Evolutionary conservation across 1,140 invertebrate species (phyloP), one percentile per base, ranked within the genome.

Genomic region (Scaptomyza graminum): DNA sequence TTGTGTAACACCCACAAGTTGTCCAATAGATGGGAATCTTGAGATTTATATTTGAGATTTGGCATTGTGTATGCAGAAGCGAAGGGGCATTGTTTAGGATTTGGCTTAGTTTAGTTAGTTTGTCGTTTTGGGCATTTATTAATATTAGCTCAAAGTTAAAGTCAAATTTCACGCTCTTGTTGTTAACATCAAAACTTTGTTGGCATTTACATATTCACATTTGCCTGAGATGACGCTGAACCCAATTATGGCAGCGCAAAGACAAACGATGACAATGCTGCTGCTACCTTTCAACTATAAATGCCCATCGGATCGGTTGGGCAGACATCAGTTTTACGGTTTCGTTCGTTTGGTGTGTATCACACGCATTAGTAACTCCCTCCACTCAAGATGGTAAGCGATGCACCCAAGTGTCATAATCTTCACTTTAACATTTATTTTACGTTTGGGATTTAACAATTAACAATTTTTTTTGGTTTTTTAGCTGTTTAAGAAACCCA

Each of bases 381-480:
- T 61, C 57, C 61, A 66, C 83, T 72, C 70, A 88, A 79, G 67
- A 87, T 87, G 82, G 82, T 87, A 88, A 88, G 74, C 67, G 55
- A 60, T 57, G 55, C 63, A 25, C 49, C 68, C 47, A 68, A 54
- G 28, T 47, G 59, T n/a, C 50, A 52, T 12, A 39, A 43, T 16
- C 22, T 12, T 28, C 15, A 25, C 34, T 44, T 43, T 41, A 41
- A 25, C 28, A 28, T 55, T 52, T 41, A 44, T 9, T 34, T 34
- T n/a, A n/a, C 37, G 41, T 18, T 62, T 13, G 39, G 16, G 15
- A 54, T 25, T 31, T 82, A 28, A 8, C 12, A 39, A 44, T 28
- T 16, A 25, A 47, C 15, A 11, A n/a, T 28, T 41, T 18, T n/a
- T 69, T 39, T 43, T 31, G n/a, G n/a, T 7, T 41, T 28, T 18